Conservation (phyloP, 1,140 invertebrate genomes). For the Limonius californicus region DNA sequence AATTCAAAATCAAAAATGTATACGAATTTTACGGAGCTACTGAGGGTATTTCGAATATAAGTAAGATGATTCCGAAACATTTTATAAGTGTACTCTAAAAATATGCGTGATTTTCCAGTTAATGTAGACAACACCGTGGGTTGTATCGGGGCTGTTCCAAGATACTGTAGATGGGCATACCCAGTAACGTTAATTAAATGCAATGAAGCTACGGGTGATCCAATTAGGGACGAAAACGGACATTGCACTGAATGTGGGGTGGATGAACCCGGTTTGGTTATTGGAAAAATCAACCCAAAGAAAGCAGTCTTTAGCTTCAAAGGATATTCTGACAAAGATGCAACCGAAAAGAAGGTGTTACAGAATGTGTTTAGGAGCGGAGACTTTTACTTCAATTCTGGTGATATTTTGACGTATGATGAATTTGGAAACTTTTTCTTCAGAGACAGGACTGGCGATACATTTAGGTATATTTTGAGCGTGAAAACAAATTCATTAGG, state of each 20-base stretch:
- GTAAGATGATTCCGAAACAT: too few species aligned
- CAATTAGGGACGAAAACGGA: conserved; percentile 68
- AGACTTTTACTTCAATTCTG: conserved; percentile 89
- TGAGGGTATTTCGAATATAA: conserved; percentile 90
- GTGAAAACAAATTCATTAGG: background rate
- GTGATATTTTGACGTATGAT: conserved; percentile 89
- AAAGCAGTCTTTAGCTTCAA: conserved; percentile 64
- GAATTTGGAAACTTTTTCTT: conserved; percentile 93
- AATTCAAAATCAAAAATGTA: conserved; percentile 77
- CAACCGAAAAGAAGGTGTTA: conserved; percentile 89
- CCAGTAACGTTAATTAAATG: conserved; percentile 77
- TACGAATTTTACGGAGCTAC: conserved; percentile 95
- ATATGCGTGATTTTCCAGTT: conserved; percentile 67
- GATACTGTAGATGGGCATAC: conserved; percentile 60
- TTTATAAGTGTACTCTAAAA: too few species aligned
- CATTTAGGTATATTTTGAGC: conserved; percentile 63
- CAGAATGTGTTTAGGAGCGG: conserved; percentile 78
- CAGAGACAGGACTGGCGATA: conserved; percentile 94
- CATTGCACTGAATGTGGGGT: conserved; percentile 75
- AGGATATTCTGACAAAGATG: conserved; percentile 86
- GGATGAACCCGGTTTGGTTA: conserved; percentile 67
- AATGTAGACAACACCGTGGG: conserved; percentile 87
- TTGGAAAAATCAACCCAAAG: conserved; percentile 75
- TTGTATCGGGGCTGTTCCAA: conserved; percentile 88
- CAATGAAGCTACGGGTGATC: conserved; percentile 76